Conservation (phyloP, 2,888 invertebrate species). For the Candidula unifasciata region DNA sequence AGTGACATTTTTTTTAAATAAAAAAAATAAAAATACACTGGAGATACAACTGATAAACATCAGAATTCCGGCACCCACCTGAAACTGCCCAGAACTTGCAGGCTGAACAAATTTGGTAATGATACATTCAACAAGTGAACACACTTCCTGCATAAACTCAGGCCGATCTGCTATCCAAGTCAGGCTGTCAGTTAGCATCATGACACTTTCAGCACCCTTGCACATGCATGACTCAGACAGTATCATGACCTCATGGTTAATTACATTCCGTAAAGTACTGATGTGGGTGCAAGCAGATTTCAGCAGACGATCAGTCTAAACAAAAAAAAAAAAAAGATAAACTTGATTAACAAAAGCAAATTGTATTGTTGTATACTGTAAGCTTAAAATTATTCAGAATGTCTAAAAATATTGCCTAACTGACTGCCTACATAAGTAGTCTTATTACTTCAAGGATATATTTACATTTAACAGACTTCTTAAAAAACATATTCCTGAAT, state of each 20-base stretch:
- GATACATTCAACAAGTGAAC: slow-evolving; percentile 33
- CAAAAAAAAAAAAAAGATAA: neutral
- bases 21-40: neutral
- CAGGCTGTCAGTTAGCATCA: neutral
- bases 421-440: too few species aligned
- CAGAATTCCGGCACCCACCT: slow-evolving; percentile 1
- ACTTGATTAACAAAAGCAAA: too few species aligned
- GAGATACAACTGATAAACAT: too few species aligned
- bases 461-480: too few species aligned
- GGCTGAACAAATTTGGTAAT: slow-evolving; percentile 3
- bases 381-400: too few species aligned
- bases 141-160: slow-evolving; percentile 41
- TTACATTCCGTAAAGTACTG: neutral
- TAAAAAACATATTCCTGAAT: too few species aligned
- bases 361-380: too few species aligned
- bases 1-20: too few species aligned
- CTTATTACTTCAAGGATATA: too few species aligned
- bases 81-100: neutral
- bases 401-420: too few species aligned
- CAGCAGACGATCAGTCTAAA: neutral
- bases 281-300: slow-evolving; percentile 20
- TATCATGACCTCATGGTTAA: slow-evolving; percentile 19
- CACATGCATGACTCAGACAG: slow-evolving; percentile 32
- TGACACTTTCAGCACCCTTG: slow-evolving; percentile 32
- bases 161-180: slow-evolving; percentile 5